Conservation (phyloP, 2,113 vertebrate genomes). For the Synodontis membranacea region DNA sequence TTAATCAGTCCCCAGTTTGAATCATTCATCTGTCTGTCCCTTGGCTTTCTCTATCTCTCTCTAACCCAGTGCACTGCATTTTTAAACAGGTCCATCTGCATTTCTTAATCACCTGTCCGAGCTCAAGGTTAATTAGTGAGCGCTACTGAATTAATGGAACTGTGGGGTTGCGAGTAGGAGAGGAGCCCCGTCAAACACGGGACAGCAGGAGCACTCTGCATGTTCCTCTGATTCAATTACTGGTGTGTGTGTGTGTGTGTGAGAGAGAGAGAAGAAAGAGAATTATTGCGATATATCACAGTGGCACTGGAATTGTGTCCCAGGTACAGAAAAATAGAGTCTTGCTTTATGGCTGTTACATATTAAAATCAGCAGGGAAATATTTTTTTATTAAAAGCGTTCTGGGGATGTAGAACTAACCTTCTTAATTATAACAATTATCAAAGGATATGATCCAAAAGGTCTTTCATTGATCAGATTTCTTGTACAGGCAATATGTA, state of each 20-base stretch:
- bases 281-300: background rate
- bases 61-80: background rate
- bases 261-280: background rate
- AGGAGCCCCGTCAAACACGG: background rate
- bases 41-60: background rate
- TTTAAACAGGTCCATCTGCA: slow-evolving; percentile 41
- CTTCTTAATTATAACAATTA: background rate
- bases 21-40: background rate
- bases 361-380: background rate
- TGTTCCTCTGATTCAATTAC: slow-evolving; percentile 28
- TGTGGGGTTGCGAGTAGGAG: background rate
- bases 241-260: background rate
- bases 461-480: background rate
- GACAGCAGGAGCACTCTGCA: background rate
- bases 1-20: background rate
- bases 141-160: slow-evolving; percentile 26
- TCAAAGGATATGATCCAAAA: background rate
- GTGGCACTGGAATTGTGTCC: background rate
- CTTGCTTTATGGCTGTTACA: background rate
- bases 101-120: slow-evolving; percentile 43
- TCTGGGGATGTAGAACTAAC: background rate
- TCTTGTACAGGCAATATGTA: background rate
- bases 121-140: slow-evolving; percentile 42
- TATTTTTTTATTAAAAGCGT: background rate
- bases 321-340: background rate